A percentile compares a stretch with the other conserved stretches of the same genome.
These are phyloP conservation scores for Oncorhynchus nerka DNA, from an alignment of 2,113 vertebrate species.

Conservation along the genomic window DNA sequence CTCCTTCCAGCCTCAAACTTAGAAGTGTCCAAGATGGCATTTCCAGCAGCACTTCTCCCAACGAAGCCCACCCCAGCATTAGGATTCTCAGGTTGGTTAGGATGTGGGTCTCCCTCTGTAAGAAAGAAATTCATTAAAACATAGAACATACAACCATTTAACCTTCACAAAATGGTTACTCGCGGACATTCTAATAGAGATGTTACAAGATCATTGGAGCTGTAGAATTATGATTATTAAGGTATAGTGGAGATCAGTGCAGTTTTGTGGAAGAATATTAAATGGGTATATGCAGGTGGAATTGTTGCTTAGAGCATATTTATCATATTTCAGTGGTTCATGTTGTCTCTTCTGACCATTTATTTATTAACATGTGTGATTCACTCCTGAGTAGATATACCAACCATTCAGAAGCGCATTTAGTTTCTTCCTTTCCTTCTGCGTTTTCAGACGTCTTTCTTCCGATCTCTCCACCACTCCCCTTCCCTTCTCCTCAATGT, in stretches of 20 bases:
- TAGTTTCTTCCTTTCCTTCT: background rate
- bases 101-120: background rate
- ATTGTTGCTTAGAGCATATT: no score
- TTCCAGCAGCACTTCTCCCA: background rate
- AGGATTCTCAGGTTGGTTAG: background rate
- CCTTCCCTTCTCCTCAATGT: background rate
- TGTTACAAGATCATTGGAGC: no score
- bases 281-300: no score
- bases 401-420: background rate
- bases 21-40: background rate
- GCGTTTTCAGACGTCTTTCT: background rate
- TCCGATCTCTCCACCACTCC: background rate
- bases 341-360: background rate
- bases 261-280: no score
- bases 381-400: background rate
- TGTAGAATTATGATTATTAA: no score
- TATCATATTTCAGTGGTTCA: no score
- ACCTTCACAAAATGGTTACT: no score
- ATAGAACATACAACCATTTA: no score
- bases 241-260: background rate
- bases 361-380: background rate
- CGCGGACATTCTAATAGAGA: no score
- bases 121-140: no score
- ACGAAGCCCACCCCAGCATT: conserved; percentile 3
- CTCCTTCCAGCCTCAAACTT: background rate